Conservation (phyloP, 2,888 invertebrate species). For the Lithophane socia region DNA sequence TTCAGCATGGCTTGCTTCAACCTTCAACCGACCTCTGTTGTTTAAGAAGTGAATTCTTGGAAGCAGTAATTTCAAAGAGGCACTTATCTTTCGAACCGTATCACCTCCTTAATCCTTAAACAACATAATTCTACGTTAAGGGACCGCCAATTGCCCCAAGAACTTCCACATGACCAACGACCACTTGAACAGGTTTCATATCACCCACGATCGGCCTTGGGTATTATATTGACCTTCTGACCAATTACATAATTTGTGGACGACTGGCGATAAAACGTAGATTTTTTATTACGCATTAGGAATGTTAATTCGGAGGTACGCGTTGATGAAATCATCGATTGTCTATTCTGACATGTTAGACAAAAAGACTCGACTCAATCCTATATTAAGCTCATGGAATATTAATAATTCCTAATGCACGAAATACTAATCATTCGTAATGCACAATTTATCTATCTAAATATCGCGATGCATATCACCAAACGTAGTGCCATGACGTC, state of each 20-base stretch:
- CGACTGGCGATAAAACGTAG: slow-evolving; percentile 74
- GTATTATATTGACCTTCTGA: slow-evolving; percentile 78
- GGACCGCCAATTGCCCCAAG: slow-evolving; percentile 68
- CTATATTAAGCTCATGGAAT: slow-evolving; percentile 15
- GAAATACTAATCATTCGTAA: slow-evolving; percentile 9
- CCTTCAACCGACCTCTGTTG: slow-evolving; percentile 19
- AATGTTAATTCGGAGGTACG: slow-evolving; percentile 66
- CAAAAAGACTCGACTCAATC: slow-evolving; percentile 4
- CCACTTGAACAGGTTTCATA: slow-evolving; percentile 77
- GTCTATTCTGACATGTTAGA: slow-evolving; percentile 23
- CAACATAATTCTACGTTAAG: slow-evolving; percentile 70
- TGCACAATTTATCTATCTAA: slow-evolving; percentile 29
- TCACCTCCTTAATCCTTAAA: slow-evolving; percentile 68
- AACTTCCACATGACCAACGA: slow-evolving; percentile 72
- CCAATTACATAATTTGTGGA: slow-evolving; percentile 80
- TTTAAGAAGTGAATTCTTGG: slow-evolving; percentile 29
- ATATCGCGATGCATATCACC: slow-evolving; percentile 36
- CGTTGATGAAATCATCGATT: slow-evolving; percentile 67
- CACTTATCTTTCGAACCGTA: slow-evolving; percentile 62
- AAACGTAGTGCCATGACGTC: slow-evolving; percentile 37
- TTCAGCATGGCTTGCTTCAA: slow-evolving; percentile 2
- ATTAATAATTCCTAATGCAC: slow-evolving; percentile 14
- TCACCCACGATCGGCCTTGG: slow-evolving; percentile 80
- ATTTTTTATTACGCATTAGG: slow-evolving; percentile 69
- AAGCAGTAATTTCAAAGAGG: slow-evolving; percentile 39